phyloP scores from a whole-genome alignment of 2,113 vertebrate species.

The Marmota flaviventris region DNA sequence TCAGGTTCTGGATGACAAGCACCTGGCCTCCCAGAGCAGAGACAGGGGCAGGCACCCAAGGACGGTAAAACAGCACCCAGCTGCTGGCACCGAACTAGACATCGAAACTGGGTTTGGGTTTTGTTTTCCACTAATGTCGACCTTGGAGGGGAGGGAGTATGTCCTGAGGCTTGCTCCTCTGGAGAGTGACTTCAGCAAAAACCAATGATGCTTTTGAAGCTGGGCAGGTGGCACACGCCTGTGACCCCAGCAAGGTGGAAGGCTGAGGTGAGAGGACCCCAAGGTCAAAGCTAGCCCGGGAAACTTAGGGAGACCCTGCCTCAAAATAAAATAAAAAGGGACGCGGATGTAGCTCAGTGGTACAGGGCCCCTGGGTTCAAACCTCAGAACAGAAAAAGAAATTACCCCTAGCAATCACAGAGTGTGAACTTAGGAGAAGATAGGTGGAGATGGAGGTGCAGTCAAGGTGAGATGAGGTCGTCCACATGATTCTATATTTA shows the following conservation, averaged over 20 bases:
- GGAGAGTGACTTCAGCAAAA: not conserved
- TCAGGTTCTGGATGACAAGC: not conserved
- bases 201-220: not conserved
- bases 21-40: not conserved
- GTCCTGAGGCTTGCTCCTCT: not conserved
- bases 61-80: not conserved
- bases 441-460: not conserved
- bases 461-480: not conserved
- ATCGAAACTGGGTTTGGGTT: not conserved
- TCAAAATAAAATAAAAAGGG: too few species aligned
- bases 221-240: too few species aligned
- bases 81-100: not conserved
- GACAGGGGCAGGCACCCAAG: too few species aligned
- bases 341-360: too few species aligned
- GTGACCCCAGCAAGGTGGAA: too few species aligned
- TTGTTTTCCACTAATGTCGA: not conserved
- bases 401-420: not conserved
- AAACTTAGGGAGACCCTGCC: too few species aligned
- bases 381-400: too few species aligned
- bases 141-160: not conserved
- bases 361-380: too few species aligned
- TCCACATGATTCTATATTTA: too few species aligned
- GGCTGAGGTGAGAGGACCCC: too few species aligned
- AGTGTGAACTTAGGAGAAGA: not conserved
- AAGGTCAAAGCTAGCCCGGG: too few species aligned